Conservation (phyloP, 2,888 invertebrate genomes). For the Pterostichus madidus region DNA sequence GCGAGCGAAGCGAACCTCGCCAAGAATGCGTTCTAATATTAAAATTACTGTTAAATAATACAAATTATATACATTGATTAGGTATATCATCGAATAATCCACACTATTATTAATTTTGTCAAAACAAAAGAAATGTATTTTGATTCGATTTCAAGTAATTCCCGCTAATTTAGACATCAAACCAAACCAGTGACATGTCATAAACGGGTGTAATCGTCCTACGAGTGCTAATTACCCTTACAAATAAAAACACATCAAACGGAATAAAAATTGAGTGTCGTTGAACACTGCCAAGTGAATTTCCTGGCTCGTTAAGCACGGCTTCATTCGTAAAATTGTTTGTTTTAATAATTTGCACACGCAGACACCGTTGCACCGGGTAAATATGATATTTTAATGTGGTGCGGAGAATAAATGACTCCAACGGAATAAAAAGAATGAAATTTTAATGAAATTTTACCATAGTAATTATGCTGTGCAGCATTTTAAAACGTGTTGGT, state of each 20-base stretch:
- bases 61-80: too few relatives aligned
- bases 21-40: too few relatives aligned
- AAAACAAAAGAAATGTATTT: too few relatives aligned
- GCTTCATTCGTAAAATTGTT: slow-evolving; percentile 60
- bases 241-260: slow-evolving; percentile 39
- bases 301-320: slow-evolving; percentile 57
- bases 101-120: too few relatives aligned
- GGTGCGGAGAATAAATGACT: slow-evolving; percentile 32
- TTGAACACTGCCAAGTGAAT: slow-evolving; percentile 56
- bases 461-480: slow-evolving; percentile 18
- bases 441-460: slow-evolving; percentile 44
- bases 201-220: slow-evolving; percentile 29
- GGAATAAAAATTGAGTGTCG: slow-evolving; percentile 22
- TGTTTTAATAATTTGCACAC: slow-evolving; percentile 56
- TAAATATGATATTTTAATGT: slow-evolving; percentile 50
- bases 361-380: not conserved
- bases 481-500: slow-evolving; percentile 42
- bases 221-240: slow-evolving; percentile 26
- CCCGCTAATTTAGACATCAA: slow-evolving; percentile 32
- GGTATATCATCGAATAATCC: too few relatives aligned
- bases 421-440: slow-evolving; percentile 14
- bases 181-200: not conserved
- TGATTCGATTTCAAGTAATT: not conserved
- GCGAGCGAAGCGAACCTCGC: too few relatives aligned
- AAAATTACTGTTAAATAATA: too few relatives aligned